Base-by-base conservation (phyloP, 2,888 invertebrate genomes). In the Papilio protenor region DNA sequence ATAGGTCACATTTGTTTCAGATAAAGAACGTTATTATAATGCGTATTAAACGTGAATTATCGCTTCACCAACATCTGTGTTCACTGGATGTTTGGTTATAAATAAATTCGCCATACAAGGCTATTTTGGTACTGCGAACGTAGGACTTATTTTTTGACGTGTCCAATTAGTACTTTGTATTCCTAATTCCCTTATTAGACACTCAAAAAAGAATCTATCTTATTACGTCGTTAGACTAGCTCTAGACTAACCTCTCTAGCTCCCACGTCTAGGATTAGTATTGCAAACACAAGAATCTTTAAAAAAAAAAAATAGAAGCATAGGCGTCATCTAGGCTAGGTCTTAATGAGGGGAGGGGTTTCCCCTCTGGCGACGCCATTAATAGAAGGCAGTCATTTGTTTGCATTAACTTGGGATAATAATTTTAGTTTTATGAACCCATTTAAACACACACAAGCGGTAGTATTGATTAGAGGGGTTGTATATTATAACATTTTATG, bases 1-100 rank as follows among this genome's bases (percentile, higher is more conserved):
- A 73, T 45, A 59, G 73, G 73, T 73, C 73, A 59, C 73, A 73
- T 21, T 59, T 57, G 73, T 59, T 14, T 57, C 59, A 16, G 23
- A 73, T 73, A 59, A 59, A 59, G 12, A 21, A 57, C 73, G 16
- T 45, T 73, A 73, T 73, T 59, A 59, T 21, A 73, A 52, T 59
- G 55, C 73, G 57, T 21, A n/a, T 73, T 59, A 73, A 73, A 73
- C 73, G 40, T 27, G 45, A 40, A 40, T 45, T n/a, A 66, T 66
- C 18, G n/a, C 11, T 66, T n/a, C n/a, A 12, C 10, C 16, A 16
- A 66, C 66, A 66, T 66, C 66, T 66, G 66, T 4, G 66, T 66
- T 64, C 12, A 10, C 12, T 66, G n/a, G 64, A 8, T 40, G 33
- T 64, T 33, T 8, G 10, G 8, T 66, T 66, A 40, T 66, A 66